Conservation (phyloP, 2,888 invertebrate species). For the Craniophora ligustri region DNA sequence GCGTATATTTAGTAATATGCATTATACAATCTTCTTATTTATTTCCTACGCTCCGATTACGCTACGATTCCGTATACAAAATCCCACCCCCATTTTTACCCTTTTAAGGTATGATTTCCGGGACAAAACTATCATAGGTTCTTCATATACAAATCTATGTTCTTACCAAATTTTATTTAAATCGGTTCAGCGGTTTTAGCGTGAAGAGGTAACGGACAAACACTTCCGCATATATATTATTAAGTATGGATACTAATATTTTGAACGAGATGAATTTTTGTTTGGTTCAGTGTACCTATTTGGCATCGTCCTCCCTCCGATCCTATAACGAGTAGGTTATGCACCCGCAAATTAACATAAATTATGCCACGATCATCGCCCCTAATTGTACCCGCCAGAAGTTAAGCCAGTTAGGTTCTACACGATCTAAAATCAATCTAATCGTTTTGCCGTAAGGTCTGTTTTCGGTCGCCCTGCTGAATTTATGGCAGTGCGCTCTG, state of each 20-base stretch:
- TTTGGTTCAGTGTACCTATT: slow-evolving; percentile 5
- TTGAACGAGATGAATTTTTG: slow-evolving; percentile 9
- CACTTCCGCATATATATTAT: too few species aligned
- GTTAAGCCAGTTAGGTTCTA: slow-evolving; percentile 33
- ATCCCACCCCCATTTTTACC: too few species aligned
- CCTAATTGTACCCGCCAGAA: slow-evolving; percentile 62
- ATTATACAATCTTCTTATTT: too few species aligned
- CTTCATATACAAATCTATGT: too few species aligned
- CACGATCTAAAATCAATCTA: slow-evolving; percentile 28
- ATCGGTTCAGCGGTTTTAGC: too few species aligned
- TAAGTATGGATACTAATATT: slow-evolving; percentile 30
- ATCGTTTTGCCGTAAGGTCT: slow-evolving; percentile 47
- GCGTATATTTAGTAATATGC: too few species aligned
- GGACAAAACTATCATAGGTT: too few species aligned
- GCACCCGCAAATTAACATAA: slow-evolving; percentile 70
- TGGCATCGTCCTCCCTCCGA: not conserved
- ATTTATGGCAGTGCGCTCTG: slow-evolving; percentile 55
- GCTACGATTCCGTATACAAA: too few species aligned
- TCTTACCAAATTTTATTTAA: too few species aligned
- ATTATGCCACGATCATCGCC: slow-evolving; percentile 70
- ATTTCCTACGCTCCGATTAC: too few species aligned
- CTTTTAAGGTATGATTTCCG: too few species aligned
- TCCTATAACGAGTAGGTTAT: slow-evolving; percentile 37
- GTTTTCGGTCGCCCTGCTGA: slow-evolving; percentile 44
- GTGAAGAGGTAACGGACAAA: too few species aligned